Evolutionary conservation across 2,113 vertebrate genomes (phyloP).

Genomic region (Gorilla gorilla): DNA sequence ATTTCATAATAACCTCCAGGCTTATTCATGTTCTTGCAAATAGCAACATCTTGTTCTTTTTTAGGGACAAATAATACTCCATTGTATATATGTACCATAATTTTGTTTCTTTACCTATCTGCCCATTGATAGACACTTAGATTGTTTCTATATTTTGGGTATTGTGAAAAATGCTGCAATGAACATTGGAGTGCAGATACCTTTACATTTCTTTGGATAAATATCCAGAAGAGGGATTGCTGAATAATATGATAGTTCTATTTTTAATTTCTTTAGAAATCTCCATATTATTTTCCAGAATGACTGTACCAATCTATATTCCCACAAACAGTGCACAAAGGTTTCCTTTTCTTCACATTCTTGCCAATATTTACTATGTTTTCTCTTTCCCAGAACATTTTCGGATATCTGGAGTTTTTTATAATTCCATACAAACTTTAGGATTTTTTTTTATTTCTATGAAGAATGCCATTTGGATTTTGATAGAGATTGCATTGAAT

Average conservation of each 20-base stretch:
- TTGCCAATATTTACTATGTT: neutral
- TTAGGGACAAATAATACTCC: neutral
- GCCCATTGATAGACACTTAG: neutral
- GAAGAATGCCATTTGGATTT: neutral
- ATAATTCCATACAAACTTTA: neutral
- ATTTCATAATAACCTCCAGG: neutral
- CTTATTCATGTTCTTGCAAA: neutral
- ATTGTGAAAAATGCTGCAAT: neutral
- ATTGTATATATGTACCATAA: neutral
- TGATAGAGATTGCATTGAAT: neutral
- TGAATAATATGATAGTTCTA: neutral
- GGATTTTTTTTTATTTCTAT: neutral
- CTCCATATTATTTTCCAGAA: neutral
- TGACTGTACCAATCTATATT: neutral
- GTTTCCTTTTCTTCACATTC: neutral
- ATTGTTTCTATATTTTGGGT: neutral
- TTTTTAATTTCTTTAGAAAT: neutral
- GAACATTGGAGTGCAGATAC: neutral
- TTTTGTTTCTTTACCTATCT: neutral
- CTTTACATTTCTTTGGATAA: neutral
- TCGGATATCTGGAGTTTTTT: neutral
- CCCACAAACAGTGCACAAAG: neutral
- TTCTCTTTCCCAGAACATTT: neutral
- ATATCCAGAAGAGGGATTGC: neutral
- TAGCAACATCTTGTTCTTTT: neutral